These are phyloP conservation scores for Pyxicephalus adspersus DNA, from an alignment of 2,113 vertebrate genomes.

Conservation along the genomic window DNA sequence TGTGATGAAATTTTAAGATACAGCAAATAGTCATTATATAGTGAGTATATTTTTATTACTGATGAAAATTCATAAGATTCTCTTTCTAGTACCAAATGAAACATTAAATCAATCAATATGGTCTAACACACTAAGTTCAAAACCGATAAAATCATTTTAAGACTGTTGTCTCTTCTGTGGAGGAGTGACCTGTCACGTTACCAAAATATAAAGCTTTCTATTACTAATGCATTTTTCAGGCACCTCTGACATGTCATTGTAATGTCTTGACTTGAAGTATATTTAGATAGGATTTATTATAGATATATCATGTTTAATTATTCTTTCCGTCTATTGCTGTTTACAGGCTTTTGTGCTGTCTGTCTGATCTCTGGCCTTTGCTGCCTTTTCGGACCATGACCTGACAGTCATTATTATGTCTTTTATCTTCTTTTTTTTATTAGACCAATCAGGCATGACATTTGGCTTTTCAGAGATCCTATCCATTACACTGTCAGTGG, in stretches of 20 bases:
- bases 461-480: conserved; percentile 66
- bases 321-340: conserved; percentile 57
- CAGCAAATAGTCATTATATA: too few species aligned
- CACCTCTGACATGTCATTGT: background rate
- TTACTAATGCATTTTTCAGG: conserved; percentile 26
- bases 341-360: conserved; percentile 58
- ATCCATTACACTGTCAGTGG: conserved; percentile 78
- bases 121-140: too few species aligned
- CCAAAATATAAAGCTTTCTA: background rate
- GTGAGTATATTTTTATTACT: too few species aligned
- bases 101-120: too few species aligned
- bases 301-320: conserved; percentile 59
- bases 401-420: conserved; percentile 65
- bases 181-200: background rate
- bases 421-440: conserved; percentile 68
- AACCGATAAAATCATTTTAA: too few species aligned
- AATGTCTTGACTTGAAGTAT: conserved; percentile 27
- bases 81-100: too few species aligned
- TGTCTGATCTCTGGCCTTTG: conserved; percentile 60
- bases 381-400: conserved; percentile 63
- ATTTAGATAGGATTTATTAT: conserved; percentile 35
- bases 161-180: background rate
- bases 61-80: too few species aligned
- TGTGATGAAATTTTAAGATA: too few species aligned
- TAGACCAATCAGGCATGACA: conserved; percentile 67